Evolutionary conservation across 2,113 vertebrate genomes (phyloP).

Genomic region (Etia nguti): DNA sequence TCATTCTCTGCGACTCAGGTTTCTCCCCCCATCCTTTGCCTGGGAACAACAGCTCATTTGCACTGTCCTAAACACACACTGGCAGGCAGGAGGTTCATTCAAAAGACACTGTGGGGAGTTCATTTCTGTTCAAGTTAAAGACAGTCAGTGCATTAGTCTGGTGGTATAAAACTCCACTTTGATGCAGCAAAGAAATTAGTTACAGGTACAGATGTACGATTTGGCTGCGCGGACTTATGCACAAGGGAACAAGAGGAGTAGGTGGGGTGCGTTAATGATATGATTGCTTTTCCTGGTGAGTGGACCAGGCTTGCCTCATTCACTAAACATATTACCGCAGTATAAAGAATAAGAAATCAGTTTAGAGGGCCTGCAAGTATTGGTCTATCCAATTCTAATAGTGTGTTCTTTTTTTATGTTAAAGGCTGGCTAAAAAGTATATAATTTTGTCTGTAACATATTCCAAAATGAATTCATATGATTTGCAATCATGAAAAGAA

Average conservation of each 20-base stretch:
- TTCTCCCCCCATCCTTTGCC: constrained; percentile 58
- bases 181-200: constrained; percentile 6
- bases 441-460: background rate
- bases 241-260: background rate
- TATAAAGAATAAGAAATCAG: background rate
- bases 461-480: background rate
- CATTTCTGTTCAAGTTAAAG: background rate
- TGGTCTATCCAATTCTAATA: background rate
- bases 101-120: constrained; percentile 24
- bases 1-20: constrained; percentile 73
- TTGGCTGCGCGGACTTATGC: background rate
- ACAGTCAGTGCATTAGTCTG: background rate
- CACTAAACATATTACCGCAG: background rate
- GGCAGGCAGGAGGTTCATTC: constrained; percentile 21
- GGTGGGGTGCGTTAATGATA: background rate
- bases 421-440: background rate
- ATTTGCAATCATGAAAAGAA: background rate
- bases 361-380: background rate
- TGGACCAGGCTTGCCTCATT: background rate
- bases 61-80: constrained; percentile 43
- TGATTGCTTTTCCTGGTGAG: constrained; percentile 23
- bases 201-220: background rate
- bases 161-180: background rate
- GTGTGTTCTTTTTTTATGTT: background rate
- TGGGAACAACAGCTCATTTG: constrained; percentile 69